Conservation (phyloP, 2,888 invertebrate species). For the Caenorhabditis wallacei region DNA sequence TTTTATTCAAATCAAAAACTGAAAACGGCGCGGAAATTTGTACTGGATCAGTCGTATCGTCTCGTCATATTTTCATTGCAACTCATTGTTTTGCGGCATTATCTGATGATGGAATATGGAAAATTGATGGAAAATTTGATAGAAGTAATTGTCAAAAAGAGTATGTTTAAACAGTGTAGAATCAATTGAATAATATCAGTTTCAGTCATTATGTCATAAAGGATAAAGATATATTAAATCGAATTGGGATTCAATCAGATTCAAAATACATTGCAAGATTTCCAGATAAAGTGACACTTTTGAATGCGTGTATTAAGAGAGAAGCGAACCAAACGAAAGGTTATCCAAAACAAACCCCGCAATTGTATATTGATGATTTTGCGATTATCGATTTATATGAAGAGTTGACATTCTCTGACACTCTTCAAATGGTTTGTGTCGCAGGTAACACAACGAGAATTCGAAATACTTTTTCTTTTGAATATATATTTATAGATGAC, state of each 20-base stretch:
- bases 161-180: not conserved
- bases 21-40: not conserved
- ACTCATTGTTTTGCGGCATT: conserved; percentile 32
- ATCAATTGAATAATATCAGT: not conserved
- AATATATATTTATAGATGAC: not conserved
- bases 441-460: not conserved
- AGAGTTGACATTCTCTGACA: conserved; percentile 10
- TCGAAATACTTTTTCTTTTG: not conserved
- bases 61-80: conserved; percentile 35
- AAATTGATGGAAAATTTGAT: not conserved
- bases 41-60: conserved; percentile 36
- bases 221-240: not conserved
- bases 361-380: conserved; percentile 22
- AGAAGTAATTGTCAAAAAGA: conserved; percentile 11
- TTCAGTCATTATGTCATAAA: conserved; percentile 15
- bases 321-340: not conserved
- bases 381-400: conserved; percentile 43
- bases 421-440: conserved; percentile 6
- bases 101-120: not conserved
- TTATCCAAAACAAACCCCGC: not conserved
- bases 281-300: conserved; percentile 23
- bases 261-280: not conserved
- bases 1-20: not conserved
- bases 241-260: not conserved
- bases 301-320: conserved; percentile 19